Evolutionary conservation across 2,797 vertebrate genomes (phyloP), one percentile per base, ranked within the genome.

Genomic region (Centroberyx gerrardi): DNA sequence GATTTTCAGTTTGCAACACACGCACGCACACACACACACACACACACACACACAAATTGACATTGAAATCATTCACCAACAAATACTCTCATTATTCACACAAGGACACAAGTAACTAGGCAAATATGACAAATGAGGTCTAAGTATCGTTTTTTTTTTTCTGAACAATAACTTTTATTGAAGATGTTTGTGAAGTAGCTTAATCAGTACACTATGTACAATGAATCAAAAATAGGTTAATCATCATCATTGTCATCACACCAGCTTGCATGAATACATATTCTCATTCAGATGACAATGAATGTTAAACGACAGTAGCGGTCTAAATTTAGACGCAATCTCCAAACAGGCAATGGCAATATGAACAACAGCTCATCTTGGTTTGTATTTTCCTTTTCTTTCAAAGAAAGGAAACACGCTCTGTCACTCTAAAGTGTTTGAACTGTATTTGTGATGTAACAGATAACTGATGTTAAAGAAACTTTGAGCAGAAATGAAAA

Each of bases 141-240:
- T 36, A 59, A 69, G 44, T 62, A 58, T 69, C 55, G 29, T 8
- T 10, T 65, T 69, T 22, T 69, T 22, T 79, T 86, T 87, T 85
- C 68, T 83, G 83, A 86, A 90, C 85, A 90, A 87, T 85, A 76
- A 78, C 44, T 84, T 93, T 94, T 92, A 94, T 94, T 93, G 84
- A 87, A 88, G 86, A 91, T 86, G 87, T 90, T 74, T 76, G 82
- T 92, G 89, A 83, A 76, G 72, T 86, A 76, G 83, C 71, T 91
- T 82, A 76, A 87, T 89, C 62, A 61, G 76, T 84, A 79, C 78
- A 84, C 81, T 84, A 83, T 85, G 82, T 85, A 88, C 90, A 91
- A 77, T 84, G 49, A 89, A 87, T 86, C 78, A 92, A 92, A 92
- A 90, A 92, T 84, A 91, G 82, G 71, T 84, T 79, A 63, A 86